Percentiles rank a stretch among this genome's conserved stretches.
Conservation (phyloP, 2,113 vertebrate species). For the Elachura formosa region DNA sequence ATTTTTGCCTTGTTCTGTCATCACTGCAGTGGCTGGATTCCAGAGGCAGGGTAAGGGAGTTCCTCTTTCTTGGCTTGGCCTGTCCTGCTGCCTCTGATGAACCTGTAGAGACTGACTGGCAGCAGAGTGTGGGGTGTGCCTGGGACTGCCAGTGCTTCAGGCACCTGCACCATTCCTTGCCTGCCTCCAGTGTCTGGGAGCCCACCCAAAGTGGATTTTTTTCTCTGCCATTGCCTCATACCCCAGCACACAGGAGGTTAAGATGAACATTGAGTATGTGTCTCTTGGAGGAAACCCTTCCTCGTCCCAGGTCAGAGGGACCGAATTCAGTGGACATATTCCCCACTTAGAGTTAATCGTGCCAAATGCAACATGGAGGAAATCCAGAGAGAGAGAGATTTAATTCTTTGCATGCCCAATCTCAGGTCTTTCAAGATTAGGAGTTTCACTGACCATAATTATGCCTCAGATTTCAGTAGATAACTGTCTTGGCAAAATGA, state of each 20-base stretch:
- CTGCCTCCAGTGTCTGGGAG: not conserved
- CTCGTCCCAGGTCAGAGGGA: not conserved
- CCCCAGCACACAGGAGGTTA: not conserved
- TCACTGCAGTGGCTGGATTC: not conserved
- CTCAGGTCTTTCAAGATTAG: conserved; percentile 14
- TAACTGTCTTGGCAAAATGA: not conserved
- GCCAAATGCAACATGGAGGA: not conserved
- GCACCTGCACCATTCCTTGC: not conserved
- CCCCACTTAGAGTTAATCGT: not conserved
- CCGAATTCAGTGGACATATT: not conserved
- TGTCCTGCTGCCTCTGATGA: not conserved
- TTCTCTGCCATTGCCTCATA: not conserved
- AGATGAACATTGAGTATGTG: rapidly evolving
- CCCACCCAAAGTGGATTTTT: not conserved
- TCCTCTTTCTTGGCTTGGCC: not conserved
- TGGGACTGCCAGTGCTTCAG: not conserved
- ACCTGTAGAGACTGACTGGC: not conserved
- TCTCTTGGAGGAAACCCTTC: not conserved
- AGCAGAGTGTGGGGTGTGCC: not conserved
- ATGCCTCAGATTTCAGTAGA: conserved; percentile 11
- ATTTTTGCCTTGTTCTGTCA: not conserved
- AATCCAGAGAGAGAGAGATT: not conserved
- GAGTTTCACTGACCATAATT: not conserved
- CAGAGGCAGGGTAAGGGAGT: not conserved
- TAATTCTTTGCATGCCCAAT: too few relatives aligned